Evolutionary conservation across 2,888 invertebrate species (phyloP), one percentile per base, ranked within the genome.

Genomic region (Callyntrura sp.): DNA sequence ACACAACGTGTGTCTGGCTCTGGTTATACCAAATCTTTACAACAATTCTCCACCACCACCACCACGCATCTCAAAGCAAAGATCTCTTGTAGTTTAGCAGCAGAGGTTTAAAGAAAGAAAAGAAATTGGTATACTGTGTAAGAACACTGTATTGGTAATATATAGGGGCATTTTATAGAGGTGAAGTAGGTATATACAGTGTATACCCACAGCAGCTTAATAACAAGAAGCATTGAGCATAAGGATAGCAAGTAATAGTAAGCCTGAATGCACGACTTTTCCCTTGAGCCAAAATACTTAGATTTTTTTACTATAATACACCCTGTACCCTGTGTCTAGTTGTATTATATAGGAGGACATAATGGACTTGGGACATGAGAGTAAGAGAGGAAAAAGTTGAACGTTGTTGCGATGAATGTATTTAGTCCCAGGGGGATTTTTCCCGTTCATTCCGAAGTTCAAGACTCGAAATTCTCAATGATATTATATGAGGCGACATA

Each of bases 371-470:
- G 83, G 73, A 62, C 60, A 45, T n/a, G 35, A 60, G 62, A 35
- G 35, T 12, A 20, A 62, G 43, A 79, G 70, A 57, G 60, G 45
- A 48, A 82, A 45, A 78, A 17, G 51, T 28, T 68, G 83, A 86
- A 86, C 78, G 65, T 43, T 25, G 57, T 68, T 83, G 60, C 51
- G 51, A 88, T 88, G 84, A 89, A 83, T 85, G 62, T 85, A 90
- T 73, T 90, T 68, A 81, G 57, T 90, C 90, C 85, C 82, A 76
- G 70, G 90, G 90, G 90, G 90, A 85, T 73, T 90, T 90, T 84
- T 84, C 86, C 83, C 86, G 85, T 90, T 90, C 90, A 90, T 90
- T 90, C 90, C 85, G 90, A 90, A 90, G 85, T 90, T 86, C 85
- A 85, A 90, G 86, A 90, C 90, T 82, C 25, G 86, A 90, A 90